Evolutionary conservation across 2,797 vertebrate species (phyloP), one percentile per base, ranked within the genome.

Genomic region (Caiman crocodilus): DNA sequence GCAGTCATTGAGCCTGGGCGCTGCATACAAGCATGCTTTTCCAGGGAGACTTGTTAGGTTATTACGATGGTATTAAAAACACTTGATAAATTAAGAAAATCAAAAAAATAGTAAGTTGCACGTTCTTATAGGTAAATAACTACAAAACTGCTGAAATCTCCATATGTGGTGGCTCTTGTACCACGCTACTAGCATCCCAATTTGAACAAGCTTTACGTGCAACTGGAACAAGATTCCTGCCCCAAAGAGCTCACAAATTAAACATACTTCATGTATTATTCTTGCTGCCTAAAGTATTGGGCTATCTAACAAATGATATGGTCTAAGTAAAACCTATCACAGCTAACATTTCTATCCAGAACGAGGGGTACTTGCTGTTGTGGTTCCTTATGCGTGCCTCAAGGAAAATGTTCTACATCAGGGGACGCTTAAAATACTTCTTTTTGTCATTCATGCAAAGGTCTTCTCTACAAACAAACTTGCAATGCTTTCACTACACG

Each of bases 31-130:
- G 4, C 50, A 5, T 35, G 20, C 16, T 58, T 71, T 3, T 20
- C 6, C 0, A 0, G 0, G 16, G 42, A 56, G 61, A 76, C 10
- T 75, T 60, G 5, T 21, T 59, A 76, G 12, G 25, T 35, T 26
- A 8, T 60, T 12, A 20, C 69, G 61, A 28, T 5, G 1, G 8
- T 9, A 26, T 16, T 15, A 13, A 18, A 42, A 63, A 55, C 20
- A 4, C 32, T 35, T 32, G 32, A 71, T 2, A 1, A 2, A 2
- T 5, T 13, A 67, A 59, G 20, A 1, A 32, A 9, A 79, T 5
- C 69, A 71, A 42, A 71, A 35, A 15, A 71, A 42, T 71, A 23
- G 25, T 14, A 71, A 42, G 20, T 42, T 12, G 25, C 32, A 25
- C 10, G 18, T 42, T 71, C 32, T 42, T 32, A 20, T 21, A 7